Conservation (phyloP, 2,113 vertebrate genomes). For the Phainopepla nitens region DNA sequence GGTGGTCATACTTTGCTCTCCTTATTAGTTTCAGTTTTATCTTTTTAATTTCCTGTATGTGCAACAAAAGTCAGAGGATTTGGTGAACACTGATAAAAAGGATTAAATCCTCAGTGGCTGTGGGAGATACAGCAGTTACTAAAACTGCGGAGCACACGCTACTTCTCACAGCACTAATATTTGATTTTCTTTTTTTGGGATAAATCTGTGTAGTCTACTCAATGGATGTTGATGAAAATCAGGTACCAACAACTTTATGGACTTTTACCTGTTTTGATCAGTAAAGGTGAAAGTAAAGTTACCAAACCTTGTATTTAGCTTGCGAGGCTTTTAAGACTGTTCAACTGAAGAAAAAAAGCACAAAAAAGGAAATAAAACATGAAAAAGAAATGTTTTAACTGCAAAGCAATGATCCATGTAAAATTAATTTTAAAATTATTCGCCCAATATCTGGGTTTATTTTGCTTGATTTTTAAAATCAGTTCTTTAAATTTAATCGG, state of each 20-base stretch:
- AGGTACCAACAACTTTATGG: not conserved
- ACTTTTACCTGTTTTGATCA: not conserved
- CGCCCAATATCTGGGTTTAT: not conserved
- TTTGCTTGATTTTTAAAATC: not conserved
- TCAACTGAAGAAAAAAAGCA: not conserved
- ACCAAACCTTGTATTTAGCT: not conserved
- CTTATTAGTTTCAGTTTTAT: conserved; percentile 8
- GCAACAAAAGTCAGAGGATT: not conserved
- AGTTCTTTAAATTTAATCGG: not conserved
- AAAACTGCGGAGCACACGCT: not conserved
- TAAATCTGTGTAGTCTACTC: not conserved
- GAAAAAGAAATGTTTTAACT: not conserved
- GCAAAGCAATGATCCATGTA: not conserved
- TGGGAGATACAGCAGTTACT: not conserved
- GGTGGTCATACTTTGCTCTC: not conserved
- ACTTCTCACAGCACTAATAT: not conserved
- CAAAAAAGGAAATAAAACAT: not conserved
- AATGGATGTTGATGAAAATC: not conserved
- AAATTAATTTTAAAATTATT: not conserved
- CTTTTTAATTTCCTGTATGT: conserved; percentile 39
- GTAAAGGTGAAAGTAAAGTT: not conserved
- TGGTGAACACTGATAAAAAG: not conserved
- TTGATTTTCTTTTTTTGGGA: not conserved
- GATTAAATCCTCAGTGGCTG: not conserved
- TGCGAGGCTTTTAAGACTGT: not conserved